Percentiles rank a stretch among this genome's conserved stretches.
Conservation (phyloP, 2,888 invertebrate genomes). For the Agriopis leucophaearia region DNA sequence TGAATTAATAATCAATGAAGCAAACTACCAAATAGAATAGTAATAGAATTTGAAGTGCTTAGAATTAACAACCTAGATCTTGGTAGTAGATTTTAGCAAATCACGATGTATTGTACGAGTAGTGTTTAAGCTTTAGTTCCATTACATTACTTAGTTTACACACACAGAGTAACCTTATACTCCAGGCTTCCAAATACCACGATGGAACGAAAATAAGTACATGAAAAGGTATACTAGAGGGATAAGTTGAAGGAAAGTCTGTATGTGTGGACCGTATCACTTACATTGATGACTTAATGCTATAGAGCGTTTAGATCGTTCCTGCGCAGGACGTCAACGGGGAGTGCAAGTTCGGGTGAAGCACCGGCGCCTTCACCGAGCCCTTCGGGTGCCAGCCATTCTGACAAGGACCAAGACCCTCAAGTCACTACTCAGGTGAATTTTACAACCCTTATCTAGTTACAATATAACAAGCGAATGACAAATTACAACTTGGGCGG, state of each 20-base stretch:
- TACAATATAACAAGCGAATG: background rate
- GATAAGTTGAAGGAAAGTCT: constrained; percentile 48
- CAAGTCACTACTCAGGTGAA: constrained; percentile 82
- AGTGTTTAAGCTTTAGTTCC: constrained; percentile 58
- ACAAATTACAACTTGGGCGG: too few relatives aligned
- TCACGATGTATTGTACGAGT: constrained; percentile 35
- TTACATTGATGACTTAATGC: constrained; percentile 77
- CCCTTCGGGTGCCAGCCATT: constrained; percentile 96
- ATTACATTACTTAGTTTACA: constrained; percentile 58
- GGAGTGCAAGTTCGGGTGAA: constrained; percentile 81
- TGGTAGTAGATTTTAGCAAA: constrained; percentile 37
- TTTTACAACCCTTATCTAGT: background rate
- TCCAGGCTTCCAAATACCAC: background rate
- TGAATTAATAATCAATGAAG: background rate
- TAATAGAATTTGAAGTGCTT: constrained; percentile 1
- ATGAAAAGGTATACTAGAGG: background rate
- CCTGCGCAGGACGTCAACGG: constrained; percentile 84
- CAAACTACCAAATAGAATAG: background rate
- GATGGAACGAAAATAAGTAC: constrained; percentile 9
- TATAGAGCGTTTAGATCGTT: constrained; percentile 83
- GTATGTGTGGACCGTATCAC: constrained; percentile 70
- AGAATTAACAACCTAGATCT: constrained; percentile 16
- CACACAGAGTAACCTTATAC: constrained; percentile 57
- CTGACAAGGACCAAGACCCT: constrained; percentile 95
- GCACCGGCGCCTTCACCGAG: constrained; percentile 88